Conservation (phyloP, 1,140 invertebrate genomes). For the Musca domestica region DNA sequence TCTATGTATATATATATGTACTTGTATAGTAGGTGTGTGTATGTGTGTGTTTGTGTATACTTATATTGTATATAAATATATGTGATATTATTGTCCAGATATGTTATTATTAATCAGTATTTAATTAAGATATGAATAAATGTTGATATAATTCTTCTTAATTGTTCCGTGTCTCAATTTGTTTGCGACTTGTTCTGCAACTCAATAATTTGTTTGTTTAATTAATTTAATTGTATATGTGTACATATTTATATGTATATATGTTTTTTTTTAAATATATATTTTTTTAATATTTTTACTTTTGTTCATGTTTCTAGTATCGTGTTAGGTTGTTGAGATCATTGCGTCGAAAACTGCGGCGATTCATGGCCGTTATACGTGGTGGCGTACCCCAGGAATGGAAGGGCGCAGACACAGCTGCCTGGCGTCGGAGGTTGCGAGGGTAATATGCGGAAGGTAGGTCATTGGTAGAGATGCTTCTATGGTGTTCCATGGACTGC, state of each 20-base stretch:
- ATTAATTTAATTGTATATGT: constrained; percentile 2
- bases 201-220: background rate
- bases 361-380: constrained; percentile 52
- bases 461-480: constrained; percentile 37
- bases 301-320: constrained; percentile 31
- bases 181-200: constrained; percentile 14
- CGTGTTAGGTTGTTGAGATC: constrained; percentile 25
- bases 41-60: too few species aligned
- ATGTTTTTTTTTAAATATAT: constrained; percentile 28
- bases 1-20: too few species aligned
- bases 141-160: constrained; percentile 35
- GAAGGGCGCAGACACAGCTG: constrained; percentile 30
- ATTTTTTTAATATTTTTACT: constrained; percentile 32
- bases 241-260: too few species aligned
- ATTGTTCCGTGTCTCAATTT: constrained; percentile 23
- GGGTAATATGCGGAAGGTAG: constrained; percentile 30
- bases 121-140: constrained; percentile 37
- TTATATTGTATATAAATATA: too few species aligned
- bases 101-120: constrained; percentile 27
- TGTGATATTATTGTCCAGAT: constrained; percentile 19
- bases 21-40: too few species aligned
- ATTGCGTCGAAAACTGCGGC: constrained; percentile 45
- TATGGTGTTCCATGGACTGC: background rate
- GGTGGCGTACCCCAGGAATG: constrained; percentile 52
- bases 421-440: background rate